Evolutionary conservation across 2,113 vertebrate species (phyloP), one percentile per base, ranked within the genome.

Genomic region (Charadrius vociferus): DNA sequence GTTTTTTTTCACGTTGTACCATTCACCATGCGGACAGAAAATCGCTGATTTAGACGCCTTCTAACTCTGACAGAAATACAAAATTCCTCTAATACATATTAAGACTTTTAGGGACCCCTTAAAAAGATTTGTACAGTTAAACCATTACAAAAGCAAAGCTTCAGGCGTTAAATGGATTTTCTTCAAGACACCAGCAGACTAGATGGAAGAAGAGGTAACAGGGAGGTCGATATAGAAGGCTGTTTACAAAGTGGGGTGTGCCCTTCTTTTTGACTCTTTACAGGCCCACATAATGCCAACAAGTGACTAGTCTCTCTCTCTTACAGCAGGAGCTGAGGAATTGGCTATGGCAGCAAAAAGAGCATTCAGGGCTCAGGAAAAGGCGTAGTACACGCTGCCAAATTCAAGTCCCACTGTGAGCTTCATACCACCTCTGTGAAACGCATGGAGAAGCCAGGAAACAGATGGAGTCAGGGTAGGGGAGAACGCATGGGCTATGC

Each of bases 381-480:
- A 96, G 66, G 72, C 80, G 65, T 2, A 61, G 73, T 18, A 63
- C n/a, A 24, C 24, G 47, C 74, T 89, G 86, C 74, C 95, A 94
- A 93, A 90, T 58, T 66, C 81, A 82, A 53, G 83, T 50, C 91
- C 59, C 1, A 2, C 81, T 88, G 75, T 87, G 93, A 95, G 87
- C n/a, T 77, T 87, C 87, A 29, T 39, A 85, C 49, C 45, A 90
- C 62, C 81, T 77, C 85, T 58, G 43, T 70, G 93, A 95, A 93
- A 91, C 47, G 93, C 71, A 58, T 90, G 61, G 47, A 93, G 81
- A 95, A 93, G 84, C 84, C 78, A 94, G 92, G 88, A 85, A 95
- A 82, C 95, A 95, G 89, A 96, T 91, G 91, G 94, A 94, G 55
- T 43, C 81, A 77, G 91, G 62, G 89, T 6, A 95, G 71, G 94